Base-by-base conservation (phyloP, 2,797 vertebrate species). In the Podarcis lilfordi region DNA sequence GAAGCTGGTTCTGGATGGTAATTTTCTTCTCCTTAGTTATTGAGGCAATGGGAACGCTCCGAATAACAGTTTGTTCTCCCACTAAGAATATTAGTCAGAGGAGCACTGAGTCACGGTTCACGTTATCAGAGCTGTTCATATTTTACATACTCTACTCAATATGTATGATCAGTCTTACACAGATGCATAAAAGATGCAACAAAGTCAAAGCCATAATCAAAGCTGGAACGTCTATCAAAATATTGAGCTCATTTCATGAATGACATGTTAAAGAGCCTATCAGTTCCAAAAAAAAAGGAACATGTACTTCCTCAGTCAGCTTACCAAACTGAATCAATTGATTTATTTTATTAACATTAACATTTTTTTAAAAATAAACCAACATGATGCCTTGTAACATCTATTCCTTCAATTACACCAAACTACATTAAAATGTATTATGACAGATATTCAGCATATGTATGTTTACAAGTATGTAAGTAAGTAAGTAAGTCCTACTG, bases 1-100 rank as follows among this genome's bases (percentile, higher is more conserved):
- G 98, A 77, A 99, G 97, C 92, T 98, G 99, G 95, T 98, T 99
- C 96, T 99, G 99, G 90, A 99, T 97, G 87, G 97, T 98, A 93
- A 99, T 99, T 97, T 99, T 99, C 96, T 99, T 99, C 93, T 99
- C 99, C 96, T 99, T 99, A 21, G 98, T 99, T 90, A 99, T 94
- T 0, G 98, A 98, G 37, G 99, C 98, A 86, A 99, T 97, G 0
- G 99, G 99, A 94, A 99, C 99, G 91, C 98, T 99, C 84, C 99
- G 97, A 91, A 99, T 98, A 92, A 99, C 98, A 0, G 97, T 98
- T 96, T 99, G 98, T 95, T 99, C 99, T 79, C 98, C 99, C 88
- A 99, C 99, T 99, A 93, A 90, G 76, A 93, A 88, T 86, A 94
- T 5, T 89, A 90, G 82, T 90, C 79, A 92, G 81, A 91, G 27